These are phyloP conservation scores for Cantharis rustica DNA, from an alignment of 2,888 invertebrate genomes.

Conservation along the genomic window DNA sequence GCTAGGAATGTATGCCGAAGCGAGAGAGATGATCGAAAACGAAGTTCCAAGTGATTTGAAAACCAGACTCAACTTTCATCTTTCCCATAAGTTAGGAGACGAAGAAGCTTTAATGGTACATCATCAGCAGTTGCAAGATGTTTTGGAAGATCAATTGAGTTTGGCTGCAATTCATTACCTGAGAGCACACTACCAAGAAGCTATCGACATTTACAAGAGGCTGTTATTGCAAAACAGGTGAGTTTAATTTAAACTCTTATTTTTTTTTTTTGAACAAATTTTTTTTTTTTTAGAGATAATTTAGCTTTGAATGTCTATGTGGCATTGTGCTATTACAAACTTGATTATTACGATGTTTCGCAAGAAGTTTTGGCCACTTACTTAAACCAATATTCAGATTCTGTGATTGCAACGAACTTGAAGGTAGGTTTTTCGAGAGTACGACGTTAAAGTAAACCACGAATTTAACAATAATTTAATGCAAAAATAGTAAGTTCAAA, in stretches of 20 bases:
- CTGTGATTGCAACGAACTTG: constrained; percentile 93
- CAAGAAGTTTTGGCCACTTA: constrained; percentile 96
- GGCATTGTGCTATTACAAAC: constrained; percentile 96
- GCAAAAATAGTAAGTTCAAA: no score
- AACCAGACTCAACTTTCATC: constrained; percentile 86
- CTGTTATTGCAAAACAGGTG: constrained; percentile 90
- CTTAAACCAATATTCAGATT: constrained; percentile 87
- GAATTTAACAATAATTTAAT: no score
- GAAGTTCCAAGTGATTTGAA: constrained; percentile 67
- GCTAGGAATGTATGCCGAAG: constrained; percentile 75
- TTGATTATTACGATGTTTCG: constrained; percentile 98
- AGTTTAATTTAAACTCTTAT: not conserved
- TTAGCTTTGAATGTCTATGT: constrained; percentile 96
- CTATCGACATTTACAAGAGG: constrained; percentile 97
- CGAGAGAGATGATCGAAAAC: constrained; percentile 66
- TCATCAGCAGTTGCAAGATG: constrained; percentile 83
- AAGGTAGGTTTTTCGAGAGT: constrained; percentile 64
- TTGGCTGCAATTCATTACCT: constrained; percentile 96
- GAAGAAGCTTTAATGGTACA: constrained; percentile 83
- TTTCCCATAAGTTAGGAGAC: constrained; percentile 91
- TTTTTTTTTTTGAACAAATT: no score
- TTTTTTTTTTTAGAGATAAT: constrained; percentile 70
- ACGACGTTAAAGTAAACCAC: no score
- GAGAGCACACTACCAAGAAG: constrained; percentile 96
- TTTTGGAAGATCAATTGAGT: constrained; percentile 93